Evolutionary conservation across 2,113 vertebrate genomes (phyloP), one percentile per base, ranked within the genome.

Genomic region (Tetrax tetrax): DNA sequence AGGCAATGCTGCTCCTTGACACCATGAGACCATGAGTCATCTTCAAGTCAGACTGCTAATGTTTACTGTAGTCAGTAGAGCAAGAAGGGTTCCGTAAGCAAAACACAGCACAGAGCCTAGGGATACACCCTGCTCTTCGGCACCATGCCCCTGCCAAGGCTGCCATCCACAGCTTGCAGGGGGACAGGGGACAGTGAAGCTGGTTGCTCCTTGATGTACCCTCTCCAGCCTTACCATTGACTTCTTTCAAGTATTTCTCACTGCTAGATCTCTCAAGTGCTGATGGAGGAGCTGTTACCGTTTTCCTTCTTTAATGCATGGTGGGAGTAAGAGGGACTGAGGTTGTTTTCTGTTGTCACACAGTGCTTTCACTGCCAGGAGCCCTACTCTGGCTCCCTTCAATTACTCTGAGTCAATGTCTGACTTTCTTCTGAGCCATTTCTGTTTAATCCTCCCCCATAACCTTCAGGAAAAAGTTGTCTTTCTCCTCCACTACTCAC

Each of bases 401-500:
- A 43, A 18, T 91, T 95, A 66, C 57, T 89, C n/a, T 75, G 84
- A 93, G 74, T 91, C 70, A 93, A 8, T 38, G 79, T 79, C 92
- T 96, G 90, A 71, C 48, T 94, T 87, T 71, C 48, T 94, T 17
- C 85, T 69, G 61, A 87, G 86, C 57, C 41, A 33, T 71, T 82
- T 71, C 81, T 91, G n/a, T 91, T 75, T 78, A 84, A 89, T 89
- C 51, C 69, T 89, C 60, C 60, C 35, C 51, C 47, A 41, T 86
- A 59, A 64, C 86, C 76, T 87, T 86, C 68, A 81, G 68, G 43
- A 87, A 71, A 6, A 91, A 78, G 50, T 89, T 89, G 82, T 91
- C 77, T 94, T 95, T 91, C 92, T 94, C 69, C 51, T 90, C 45
- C 47, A 25, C 56, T 71, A 54, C 72, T 89, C 57, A 17, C 53